Evolutionary conservation across 2,797 vertebrate genomes (phyloP), one percentile per base, ranked within the genome.

Genomic region (Tinamus major): DNA sequence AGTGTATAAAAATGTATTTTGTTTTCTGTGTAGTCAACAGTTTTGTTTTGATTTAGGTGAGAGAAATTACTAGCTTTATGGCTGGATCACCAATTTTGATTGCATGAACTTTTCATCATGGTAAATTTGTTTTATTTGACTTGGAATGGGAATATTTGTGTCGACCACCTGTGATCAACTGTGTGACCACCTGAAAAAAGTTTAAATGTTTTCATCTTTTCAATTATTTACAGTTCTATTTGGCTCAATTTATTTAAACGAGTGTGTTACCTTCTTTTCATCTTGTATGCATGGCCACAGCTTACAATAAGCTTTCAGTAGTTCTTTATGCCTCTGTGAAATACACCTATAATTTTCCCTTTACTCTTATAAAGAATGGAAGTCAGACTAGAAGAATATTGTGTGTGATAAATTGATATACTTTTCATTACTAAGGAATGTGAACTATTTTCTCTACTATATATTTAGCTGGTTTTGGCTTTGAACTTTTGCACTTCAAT

Each of bases 401-500:
- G 46, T 78, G 6, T 93, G 74, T 93, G 62, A 96, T 95, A 97
- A 96, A 94, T 94, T 95, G 75, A 53, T 95, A 55, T 94, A 92
- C 92, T 97, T 97, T 97, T 96, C 79, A 91, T 96, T 97, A 94
- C 68, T 93, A 80, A 90, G 90, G 58, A 90, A 94, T 17, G 19
- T 89, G 63, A 85, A 82, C 53, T 88, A 62, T 95, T 97, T 97
- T 95, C 74, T 96, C 42, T 89, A 21, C 67, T 91, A 71, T 90
- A 71, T 91, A 95, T 96, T 96, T 97, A 95, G 46, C 80, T 97
- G 35, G 51, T 92, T 94, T 97, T 83, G 77, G 24, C 67, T 96
- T 97, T 97, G 94, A 97, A 97, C 77, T 71, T 96, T 94, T 95
- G 53, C 74, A 94, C 90, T 97, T 96, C 92, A 96, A 95, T 97